phyloP scores from a whole-genome alignment of 1,140 invertebrate species.

The Melipona quadrifasciata region DNA sequence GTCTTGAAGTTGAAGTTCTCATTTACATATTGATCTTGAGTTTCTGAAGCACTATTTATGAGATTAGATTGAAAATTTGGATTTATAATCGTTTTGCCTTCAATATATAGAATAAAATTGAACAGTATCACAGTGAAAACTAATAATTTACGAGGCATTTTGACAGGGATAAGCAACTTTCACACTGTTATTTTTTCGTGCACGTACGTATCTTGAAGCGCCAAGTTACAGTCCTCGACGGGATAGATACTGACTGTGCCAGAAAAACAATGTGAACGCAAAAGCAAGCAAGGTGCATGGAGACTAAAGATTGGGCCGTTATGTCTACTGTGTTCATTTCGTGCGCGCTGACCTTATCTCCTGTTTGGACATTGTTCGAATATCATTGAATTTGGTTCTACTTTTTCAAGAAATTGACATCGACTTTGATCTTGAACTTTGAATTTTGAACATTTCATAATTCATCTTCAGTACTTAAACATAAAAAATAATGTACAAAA shows the following conservation, averaged over 20 bases:
- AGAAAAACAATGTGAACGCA: conserved; percentile 70
- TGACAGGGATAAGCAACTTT: background rate
- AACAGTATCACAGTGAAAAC: conserved; percentile 33
- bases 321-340: conserved; percentile 53
- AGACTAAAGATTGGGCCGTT: conserved; percentile 67
- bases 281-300: conserved; percentile 62
- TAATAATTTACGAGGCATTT: conserved; percentile 44
- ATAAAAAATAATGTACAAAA: background rate
- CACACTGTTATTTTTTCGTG: conserved; percentile 2
- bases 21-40: background rate
- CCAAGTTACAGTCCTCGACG: conserved; percentile 22
- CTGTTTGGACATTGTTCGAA: conserved; percentile 69
- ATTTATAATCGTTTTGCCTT: conserved; percentile 52
- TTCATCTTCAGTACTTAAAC: no score
- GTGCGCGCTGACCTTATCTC: conserved; percentile 72
- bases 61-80: background rate
- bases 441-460: background rate
- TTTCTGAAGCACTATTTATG: background rate
- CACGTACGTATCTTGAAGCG: background rate
- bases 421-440: conserved; percentile 4
- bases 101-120: background rate
- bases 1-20: background rate
- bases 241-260: conserved; percentile 58
- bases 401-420: conserved; percentile 24
- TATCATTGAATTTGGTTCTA: conserved; percentile 53